Evolutionary conservation across 2,888 invertebrate genomes (phyloP).

Genomic region (Leucania comma): DNA sequence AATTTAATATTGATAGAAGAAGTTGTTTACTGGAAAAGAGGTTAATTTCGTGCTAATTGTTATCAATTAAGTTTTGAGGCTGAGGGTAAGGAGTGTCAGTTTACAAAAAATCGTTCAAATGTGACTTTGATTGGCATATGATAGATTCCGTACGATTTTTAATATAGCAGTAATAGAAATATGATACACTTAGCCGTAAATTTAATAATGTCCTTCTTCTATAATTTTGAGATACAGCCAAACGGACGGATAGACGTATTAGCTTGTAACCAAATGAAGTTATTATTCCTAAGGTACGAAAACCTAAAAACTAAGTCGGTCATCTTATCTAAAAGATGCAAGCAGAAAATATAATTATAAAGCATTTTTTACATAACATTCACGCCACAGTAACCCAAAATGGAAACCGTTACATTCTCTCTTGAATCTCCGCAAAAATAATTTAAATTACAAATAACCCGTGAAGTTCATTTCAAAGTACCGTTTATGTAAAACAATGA

Average conservation of each 20-base stretch:
- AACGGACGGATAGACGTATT: too few relatives aligned
- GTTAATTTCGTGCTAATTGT: neutral
- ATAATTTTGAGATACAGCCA: too few relatives aligned
- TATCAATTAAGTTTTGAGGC: neutral
- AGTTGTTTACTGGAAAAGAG: neutral
- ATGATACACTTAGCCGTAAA: too few relatives aligned
- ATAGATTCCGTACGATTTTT: neutral
- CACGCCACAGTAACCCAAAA: constrained; percentile 26
- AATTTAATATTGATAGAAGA: neutral
- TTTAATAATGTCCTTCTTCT: too few relatives aligned
- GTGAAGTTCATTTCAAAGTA: constrained; percentile 54
- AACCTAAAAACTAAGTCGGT: neutral
- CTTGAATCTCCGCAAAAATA: constrained; percentile 35
- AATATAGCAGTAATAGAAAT: too few relatives aligned
- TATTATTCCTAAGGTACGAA: neutral
- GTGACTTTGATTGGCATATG: too few relatives aligned
- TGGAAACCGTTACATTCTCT: constrained; percentile 37
- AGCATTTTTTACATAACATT: constrained; percentile 22
- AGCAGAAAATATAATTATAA: constrained; percentile 9
- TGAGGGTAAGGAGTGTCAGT: neutral
- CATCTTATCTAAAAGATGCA: neutral
- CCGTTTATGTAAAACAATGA: constrained; percentile 61
- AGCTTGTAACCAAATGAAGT: too few relatives aligned
- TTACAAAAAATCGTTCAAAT: too few relatives aligned
- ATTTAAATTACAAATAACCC: constrained; percentile 44